These are phyloP conservation scores for Chamaetylas fuelleborni DNA, from an alignment of 2,113 vertebrate species.

Conservation along the genomic window DNA sequence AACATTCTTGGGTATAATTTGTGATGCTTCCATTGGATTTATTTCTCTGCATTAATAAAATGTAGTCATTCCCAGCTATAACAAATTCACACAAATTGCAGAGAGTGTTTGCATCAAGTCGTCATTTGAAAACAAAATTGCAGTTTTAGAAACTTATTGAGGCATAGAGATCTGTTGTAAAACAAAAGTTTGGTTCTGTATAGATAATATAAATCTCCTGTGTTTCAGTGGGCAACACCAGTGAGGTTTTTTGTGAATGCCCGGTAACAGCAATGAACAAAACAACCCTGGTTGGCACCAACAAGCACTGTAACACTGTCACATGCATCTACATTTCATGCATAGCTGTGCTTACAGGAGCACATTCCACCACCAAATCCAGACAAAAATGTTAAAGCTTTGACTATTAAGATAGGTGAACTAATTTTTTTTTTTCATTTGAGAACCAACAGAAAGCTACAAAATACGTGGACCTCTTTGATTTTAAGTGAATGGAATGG, in stretches of 20 bases:
- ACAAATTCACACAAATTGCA: not conserved
- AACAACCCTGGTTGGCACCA: not conserved
- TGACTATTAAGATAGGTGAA: not conserved
- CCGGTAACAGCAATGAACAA: not conserved
- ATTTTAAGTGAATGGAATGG: not conserved
- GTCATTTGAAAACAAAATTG: not conserved
- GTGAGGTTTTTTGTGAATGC: not conserved
- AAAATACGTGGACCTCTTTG: not conserved
- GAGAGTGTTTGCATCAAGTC: not conserved
- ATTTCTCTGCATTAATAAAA: not conserved
- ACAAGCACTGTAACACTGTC: not conserved
- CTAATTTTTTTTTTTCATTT: not conserved
- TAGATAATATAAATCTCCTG: not conserved
- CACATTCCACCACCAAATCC: constrained; percentile 18
- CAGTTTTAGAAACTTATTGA: not conserved
- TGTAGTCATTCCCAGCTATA: not conserved
- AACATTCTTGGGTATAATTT: not conserved
- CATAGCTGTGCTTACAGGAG: not conserved
- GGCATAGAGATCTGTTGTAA: not conserved
- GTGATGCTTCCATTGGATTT: not conserved
- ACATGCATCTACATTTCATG: not conserved
- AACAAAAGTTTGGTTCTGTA: not conserved
- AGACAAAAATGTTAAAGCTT: constrained; percentile 15
- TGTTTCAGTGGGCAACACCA: not conserved
- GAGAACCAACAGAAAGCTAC: not conserved